Base-by-base conservation (phyloP, 2,797 vertebrate species). In the Schizopygopsis pylzovi region DNA sequence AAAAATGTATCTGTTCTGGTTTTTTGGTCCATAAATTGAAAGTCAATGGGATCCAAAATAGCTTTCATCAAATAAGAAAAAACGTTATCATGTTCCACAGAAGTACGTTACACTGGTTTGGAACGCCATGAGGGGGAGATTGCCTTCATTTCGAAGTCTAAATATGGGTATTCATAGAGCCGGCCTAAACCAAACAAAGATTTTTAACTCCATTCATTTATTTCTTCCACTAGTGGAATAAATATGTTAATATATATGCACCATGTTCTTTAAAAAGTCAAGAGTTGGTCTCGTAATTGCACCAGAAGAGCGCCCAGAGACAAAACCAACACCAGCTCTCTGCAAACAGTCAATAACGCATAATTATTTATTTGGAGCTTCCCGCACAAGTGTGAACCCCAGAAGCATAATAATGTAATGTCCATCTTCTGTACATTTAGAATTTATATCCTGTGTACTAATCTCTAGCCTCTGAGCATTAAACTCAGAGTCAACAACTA, bases 401-500 rank as follows among this genome's bases (percentile, higher is more conserved):
- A 41, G 25, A 70, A 28, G 28, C 63, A 43, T 84, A 37, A 65
- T 59, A 15, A 76, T 79, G 49, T 25, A 81, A 78, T 61, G 39
- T 59, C 59, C 41, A 45, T 56, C 13, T 78, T 80, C 39, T 6
- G 37, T 65, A 68, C 59, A 28, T 70, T 84, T 22, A 73, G 39
- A 76, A 71, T 37, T 54, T 52, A 59, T 28, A 77, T 41, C 73
- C 45, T 20, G 79, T 68, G 63, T 81, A 28, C 45, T 73, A 73
- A 28, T 80, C 71, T 43, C 70, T 72, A 81, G 61, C 54, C 67
- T 72, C 76, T 67, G 56, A 85, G 45, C 77, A 81, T 77, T 41
- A 71, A 67, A 72, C 82, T 72, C 68, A 84, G 77, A 73, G 43
- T 93, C 92, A 94, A 91, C 86, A 82, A 67, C 91, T 94, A 95